Percentiles rank a stretch among this genome's conserved stretches.
Evolutionary conservation across 2,113 vertebrate genomes (phyloP).

Genomic region (Paradoxurus hermaphroditus): DNA sequence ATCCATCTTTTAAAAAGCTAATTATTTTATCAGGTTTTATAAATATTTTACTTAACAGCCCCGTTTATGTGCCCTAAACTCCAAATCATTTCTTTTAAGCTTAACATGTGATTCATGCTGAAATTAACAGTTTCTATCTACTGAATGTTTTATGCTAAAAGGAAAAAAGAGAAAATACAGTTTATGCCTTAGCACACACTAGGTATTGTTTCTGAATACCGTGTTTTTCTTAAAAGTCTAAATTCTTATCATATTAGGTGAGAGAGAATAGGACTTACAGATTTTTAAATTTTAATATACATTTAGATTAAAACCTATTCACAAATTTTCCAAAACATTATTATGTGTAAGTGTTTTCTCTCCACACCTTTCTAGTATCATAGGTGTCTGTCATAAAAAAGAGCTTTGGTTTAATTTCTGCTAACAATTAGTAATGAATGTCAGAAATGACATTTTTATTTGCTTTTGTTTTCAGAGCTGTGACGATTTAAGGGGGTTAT

Average conservation of each 20-base stretch:
- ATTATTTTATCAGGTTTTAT: background rate
- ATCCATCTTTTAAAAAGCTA: background rate
- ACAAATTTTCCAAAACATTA: conserved; percentile 12
- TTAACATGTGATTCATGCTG: background rate
- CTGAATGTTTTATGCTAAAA: conserved; percentile 6
- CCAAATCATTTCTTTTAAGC: conserved; percentile 18
- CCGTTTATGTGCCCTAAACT: background rate
- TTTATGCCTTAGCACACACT: background rate
- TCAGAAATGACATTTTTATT: conserved; percentile 61
- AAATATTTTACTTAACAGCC: background rate
- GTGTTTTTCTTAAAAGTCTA: conserved; percentile 8
- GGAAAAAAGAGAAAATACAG: background rate
- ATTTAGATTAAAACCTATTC: background rate
- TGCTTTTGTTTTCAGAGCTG: conserved; percentile 59
- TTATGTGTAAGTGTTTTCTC: background rate
- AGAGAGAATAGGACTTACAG: background rate
- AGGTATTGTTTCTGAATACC: background rate
- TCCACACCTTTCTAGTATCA: background rate
- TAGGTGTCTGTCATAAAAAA: background rate
- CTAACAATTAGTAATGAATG: conserved; percentile 54
- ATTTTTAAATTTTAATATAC: background rate
- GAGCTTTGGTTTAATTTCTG: conserved; percentile 35
- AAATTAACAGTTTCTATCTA: conserved; percentile 26
- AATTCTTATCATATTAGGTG: conserved; percentile 28
- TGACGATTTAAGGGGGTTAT: conserved; percentile 39